Base-by-base conservation (phyloP, 1,140 invertebrate genomes). In the Drosophila parabipectinata region DNA sequence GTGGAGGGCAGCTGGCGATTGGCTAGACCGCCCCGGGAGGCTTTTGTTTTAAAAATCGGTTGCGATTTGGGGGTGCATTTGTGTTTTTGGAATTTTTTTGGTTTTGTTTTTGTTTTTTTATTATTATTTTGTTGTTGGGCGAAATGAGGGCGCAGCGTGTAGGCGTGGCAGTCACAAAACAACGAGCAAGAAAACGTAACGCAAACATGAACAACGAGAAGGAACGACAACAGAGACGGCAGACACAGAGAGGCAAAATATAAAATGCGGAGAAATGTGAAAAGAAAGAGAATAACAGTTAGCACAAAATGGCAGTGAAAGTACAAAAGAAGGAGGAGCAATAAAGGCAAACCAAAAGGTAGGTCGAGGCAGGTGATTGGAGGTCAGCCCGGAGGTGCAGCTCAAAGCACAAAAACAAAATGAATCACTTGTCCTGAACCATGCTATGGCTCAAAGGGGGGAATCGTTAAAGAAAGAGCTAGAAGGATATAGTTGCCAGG, bases 11-110 rank as follows among this genome's bases (percentile, higher is more conserved):
- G 74, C 78, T 93, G 93, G 57, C 93, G 91, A 84, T 93, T 93
- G 34, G 95, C 94, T 61, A 95, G 83, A 73, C 94, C 94, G 60
- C 95, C 95, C 81, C 95, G 89, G 75, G 91, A 92, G 93, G 77
- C 93, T 95, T 88, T 89, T 60, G 75, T 87, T 90, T 90, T 87
- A 76, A 66, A 66, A 68, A 56, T 69, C 47, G 47, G 63, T 52
- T 79, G 56, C 47, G 56, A 64, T 61, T 68, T 41, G 57, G 63
- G 58, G 18, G 67, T 85, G 61, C 72, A 41, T 53, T 48, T 37
- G 34, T 37, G 47, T 61, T 62, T 59, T 34, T 30, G 51, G 18
- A 18, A 18, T 18, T 18, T 18, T 18, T 54, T 48, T 32, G 14
- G 15, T 52, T 63, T 51, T 61, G 24, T 32, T 30, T 45, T 50